Percentiles rank a stretch among this genome's conserved stretches.
Evolutionary conservation across 2,888 invertebrate genomes (phyloP).

Genomic region (Pachycephus smyrnensis): DNA sequence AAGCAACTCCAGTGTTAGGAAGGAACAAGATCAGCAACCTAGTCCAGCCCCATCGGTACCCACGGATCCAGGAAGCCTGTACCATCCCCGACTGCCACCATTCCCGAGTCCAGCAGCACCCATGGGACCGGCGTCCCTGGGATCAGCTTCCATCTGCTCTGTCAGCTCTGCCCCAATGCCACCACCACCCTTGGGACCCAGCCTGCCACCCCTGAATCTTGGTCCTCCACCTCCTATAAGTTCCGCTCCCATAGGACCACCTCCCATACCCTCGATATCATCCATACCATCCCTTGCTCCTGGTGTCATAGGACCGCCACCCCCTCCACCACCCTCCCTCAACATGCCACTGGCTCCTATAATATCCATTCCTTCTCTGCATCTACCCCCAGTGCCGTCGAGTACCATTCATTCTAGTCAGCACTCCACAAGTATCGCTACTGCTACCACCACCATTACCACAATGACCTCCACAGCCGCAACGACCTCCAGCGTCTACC

Average conservation of each 20-base stretch:
- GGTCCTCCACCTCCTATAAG: conserved; percentile 46
- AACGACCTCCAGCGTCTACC: conserved; percentile 40
- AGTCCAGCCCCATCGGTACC: conserved; percentile 19
- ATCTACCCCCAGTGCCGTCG: conserved; percentile 51
- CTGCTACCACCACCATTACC: conserved; percentile 33
- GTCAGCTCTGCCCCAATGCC: conserved; percentile 52
- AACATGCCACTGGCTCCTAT: conserved; percentile 50
- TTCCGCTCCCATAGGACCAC: conserved; percentile 49
- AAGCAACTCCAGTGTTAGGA: conserved; percentile 39
- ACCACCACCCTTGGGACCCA: conserved; percentile 43
- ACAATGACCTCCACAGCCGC: conserved; percentile 24
- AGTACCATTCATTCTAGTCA: conserved; percentile 63
- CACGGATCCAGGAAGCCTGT: conserved; percentile 35
- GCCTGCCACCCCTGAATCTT: conserved; percentile 46
- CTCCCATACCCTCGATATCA: conserved; percentile 47
- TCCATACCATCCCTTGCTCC: conserved; percentile 46
- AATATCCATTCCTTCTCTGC: conserved; percentile 56
- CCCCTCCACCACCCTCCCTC: conserved; percentile 36
- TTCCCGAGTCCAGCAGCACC: conserved; percentile 50
- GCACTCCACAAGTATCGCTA: conserved; percentile 53
- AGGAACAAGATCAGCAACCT: conserved; percentile 47
- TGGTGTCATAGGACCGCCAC: conserved; percentile 43
- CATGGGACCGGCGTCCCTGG: conserved; percentile 48
- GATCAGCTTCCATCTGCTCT: conserved; percentile 50
- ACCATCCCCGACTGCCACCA: conserved; percentile 50